Evolutionary conservation across 2,797 vertebrate species (phyloP), one percentile per base, ranked within the genome.

Genomic region (Notolepis coatsorum): DNA sequence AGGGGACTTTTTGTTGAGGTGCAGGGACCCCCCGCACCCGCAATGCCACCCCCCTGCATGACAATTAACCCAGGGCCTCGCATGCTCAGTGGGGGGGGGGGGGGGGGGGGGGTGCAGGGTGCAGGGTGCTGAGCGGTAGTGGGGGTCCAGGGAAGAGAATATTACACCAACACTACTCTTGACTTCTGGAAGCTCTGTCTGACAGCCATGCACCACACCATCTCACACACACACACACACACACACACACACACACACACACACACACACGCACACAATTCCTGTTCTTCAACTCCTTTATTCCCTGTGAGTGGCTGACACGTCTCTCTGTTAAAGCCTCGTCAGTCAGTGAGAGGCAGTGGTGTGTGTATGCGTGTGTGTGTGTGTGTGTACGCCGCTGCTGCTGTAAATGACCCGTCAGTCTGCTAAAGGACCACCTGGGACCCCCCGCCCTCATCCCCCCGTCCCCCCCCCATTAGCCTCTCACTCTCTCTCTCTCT

Each of bases 51-150:
- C 88, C 87, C 80, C 85, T 77, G 86, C 80, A 82, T 84, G 88
- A 81, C 89, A 92, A 92, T 93, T 93, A 93, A 92, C 93, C 89
- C 82, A 10, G 30, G 75, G 86, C n/a, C 85, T 79, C 78, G 73
- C 70, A 67, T 65, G 73, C 76, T 49, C 66, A 78, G 88, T 67
- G 51, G 85, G 89, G 83, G 88, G 84, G 68, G 77, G 61, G 65
- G 49, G 81, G 77, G 65, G 63, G 76, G 78, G 85, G 77, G 61
- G 56, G 47, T 31, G 55, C 54, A 53, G 78, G 79, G 81, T 85
- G 80, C 76, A 53, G 78, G 79, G 81, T 85, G 80, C 76, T 60
- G 63, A 67, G 53, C 65, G 79, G 77, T 84, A 63, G 55, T 61
- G 82, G 82, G 89, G 86, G 87, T 85, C 81, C 79, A 55, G 20